Conservation (phyloP, 1,140 invertebrate genomes). For the Zaprionus taronus region DNA sequence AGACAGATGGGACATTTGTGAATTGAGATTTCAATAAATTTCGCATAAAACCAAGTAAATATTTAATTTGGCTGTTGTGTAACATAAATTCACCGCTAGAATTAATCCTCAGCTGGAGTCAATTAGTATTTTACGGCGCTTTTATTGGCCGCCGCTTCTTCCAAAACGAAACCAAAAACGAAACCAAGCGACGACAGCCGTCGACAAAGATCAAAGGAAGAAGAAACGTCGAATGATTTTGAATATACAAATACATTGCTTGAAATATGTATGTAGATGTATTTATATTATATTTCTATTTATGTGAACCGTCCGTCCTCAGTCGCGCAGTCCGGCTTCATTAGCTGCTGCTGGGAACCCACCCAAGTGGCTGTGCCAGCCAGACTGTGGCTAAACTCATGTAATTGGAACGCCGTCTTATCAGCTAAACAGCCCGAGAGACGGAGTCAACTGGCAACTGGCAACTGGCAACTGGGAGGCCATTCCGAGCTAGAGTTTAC, state of each 20-base stretch:
- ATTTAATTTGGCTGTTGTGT: constrained; percentile 76
- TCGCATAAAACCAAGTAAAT: constrained; percentile 69
- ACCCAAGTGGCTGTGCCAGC: constrained; percentile 60
- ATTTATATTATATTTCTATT: constrained; percentile 43
- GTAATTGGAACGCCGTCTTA: constrained; percentile 79
- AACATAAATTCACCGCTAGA: constrained; percentile 80
- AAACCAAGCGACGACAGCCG: constrained; percentile 29
- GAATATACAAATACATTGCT: constrained; percentile 58
- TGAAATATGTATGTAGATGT: constrained; percentile 60
- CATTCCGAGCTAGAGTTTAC: constrained; percentile 72
- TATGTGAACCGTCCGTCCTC: constrained; percentile 22
- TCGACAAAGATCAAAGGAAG: constrained; percentile 18
- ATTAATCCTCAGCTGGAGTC: constrained; percentile 70
- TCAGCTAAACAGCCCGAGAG: constrained; percentile 44
- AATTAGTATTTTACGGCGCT: constrained; percentile 80
- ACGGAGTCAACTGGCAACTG: constrained; percentile 37
- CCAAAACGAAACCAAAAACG: constrained; percentile 13
- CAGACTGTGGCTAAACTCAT: constrained; percentile 55
- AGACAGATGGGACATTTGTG: constrained; percentile 11
- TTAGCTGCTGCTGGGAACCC: constrained; percentile 65
- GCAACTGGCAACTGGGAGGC: constrained; percentile 37
- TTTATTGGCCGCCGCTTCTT: constrained; percentile 61
- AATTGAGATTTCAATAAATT: constrained; percentile 69
- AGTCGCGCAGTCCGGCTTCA: constrained; percentile 54
- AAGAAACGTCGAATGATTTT: neutral